Evolutionary conservation across 2,113 vertebrate species (phyloP).

Genomic region (Epinephelus fuscoguttatus): DNA sequence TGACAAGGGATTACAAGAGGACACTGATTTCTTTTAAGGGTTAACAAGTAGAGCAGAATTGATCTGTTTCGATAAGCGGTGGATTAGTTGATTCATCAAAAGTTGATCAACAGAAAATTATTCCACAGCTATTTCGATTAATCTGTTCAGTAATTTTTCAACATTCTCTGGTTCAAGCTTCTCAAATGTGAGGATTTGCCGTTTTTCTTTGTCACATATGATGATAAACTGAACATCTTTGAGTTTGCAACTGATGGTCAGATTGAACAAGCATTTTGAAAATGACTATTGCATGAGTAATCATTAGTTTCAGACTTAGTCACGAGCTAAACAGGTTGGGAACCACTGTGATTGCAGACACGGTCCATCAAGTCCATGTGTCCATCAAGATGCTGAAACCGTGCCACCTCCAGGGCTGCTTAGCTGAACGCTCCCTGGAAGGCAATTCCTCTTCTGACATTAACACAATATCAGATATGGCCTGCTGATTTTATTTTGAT

Average conservation of each 20-base stretch:
- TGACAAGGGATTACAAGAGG: neutral
- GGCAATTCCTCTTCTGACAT: neutral
- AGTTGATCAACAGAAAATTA: neutral
- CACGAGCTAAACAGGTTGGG: neutral
- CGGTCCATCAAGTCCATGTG: neutral
- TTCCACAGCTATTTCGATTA: neutral
- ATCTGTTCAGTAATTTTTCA: neutral
- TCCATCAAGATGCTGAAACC: neutral
- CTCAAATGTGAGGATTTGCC: neutral
- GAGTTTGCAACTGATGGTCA: neutral
- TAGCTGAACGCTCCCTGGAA: neutral
- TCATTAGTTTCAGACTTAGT: neutral
- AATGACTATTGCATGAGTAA: neutral
- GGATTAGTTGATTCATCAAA: neutral
- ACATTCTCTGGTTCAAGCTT: neutral
- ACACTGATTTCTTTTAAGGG: no score
- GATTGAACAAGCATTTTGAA: neutral
- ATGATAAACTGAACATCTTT: neutral
- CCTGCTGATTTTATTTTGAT: slow-evolving; percentile 4
- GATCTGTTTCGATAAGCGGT: neutral
- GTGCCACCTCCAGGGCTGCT: neutral
- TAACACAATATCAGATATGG: slow-evolving; percentile 1
- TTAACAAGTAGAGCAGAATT: neutral
- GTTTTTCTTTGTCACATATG: neutral
- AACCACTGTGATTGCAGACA: neutral